phyloP scores from a whole-genome alignment of 37 sponge, comb jelly and placozoan genomes.

The Eunapius fragilis region DNA sequence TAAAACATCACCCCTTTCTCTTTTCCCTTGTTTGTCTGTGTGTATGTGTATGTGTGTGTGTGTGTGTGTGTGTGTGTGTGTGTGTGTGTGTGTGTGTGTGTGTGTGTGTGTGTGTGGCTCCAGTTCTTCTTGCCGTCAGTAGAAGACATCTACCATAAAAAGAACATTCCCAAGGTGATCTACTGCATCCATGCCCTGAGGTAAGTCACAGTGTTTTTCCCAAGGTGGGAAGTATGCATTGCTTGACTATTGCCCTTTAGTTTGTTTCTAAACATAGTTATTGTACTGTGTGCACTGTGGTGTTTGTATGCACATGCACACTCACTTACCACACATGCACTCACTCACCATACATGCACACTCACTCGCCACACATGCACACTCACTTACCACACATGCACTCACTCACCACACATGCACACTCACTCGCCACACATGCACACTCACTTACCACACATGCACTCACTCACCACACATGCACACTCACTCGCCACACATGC shows the following conservation, averaged over 20 bases:
- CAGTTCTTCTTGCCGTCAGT: slow-evolving; percentile 80
- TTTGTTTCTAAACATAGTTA: no score
- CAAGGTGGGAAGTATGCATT: no score
- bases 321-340: no score
- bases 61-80: slow-evolving; percentile 32
- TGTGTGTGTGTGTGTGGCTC: background rate
- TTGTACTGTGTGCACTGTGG: background rate
- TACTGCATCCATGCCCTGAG: slow-evolving; percentile 88
- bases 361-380: background rate
- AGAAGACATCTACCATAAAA: slow-evolving; percentile 80
- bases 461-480: no score
- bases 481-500: no score
- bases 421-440: no score
- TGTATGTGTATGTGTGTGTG: slow-evolving; percentile 26
- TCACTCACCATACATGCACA: no score
- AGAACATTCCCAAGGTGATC: slow-evolving; percentile 76
- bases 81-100: slow-evolving; percentile 20
- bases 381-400: background rate
- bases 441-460: no score
- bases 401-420: no score
- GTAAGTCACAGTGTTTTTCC: slow-evolving; percentile 7
- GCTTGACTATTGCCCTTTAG: no score
- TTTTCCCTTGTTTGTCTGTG: background rate
- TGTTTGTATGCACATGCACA: background rate
- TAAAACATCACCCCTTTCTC: background rate